These are phyloP conservation scores for Potorous gilbertii DNA, from an alignment of 2,797 vertebrate species.

Conservation along the genomic window DNA sequence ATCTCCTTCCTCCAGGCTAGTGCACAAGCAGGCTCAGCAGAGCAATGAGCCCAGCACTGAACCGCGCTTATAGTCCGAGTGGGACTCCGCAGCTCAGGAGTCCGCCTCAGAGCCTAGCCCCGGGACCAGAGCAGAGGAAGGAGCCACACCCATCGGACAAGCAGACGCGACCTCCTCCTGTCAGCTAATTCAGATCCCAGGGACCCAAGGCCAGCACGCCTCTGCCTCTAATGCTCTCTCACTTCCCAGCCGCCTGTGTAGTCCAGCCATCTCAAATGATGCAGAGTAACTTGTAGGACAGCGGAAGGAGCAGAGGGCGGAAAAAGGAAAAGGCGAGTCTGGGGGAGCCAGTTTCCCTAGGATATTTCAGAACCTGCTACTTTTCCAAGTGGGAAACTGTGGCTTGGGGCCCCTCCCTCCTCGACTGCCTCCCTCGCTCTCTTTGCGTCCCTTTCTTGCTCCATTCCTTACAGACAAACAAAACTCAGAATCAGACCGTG, in stretches of 20 bases:
- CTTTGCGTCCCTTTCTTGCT: not conserved
- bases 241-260: not conserved
- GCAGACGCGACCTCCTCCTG: not conserved
- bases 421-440: too few species aligned
- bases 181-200: not conserved
- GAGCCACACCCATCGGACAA: not conserved
- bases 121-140: not conserved
- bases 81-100: not conserved
- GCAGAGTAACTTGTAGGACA: too few species aligned
- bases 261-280: not conserved
- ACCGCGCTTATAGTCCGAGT: not conserved
- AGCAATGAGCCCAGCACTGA: not conserved
- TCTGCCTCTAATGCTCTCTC: not conserved
- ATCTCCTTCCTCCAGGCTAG: conserved; percentile 63
- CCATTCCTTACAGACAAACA: not conserved
- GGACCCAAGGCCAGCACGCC: not conserved
- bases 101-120: not conserved
- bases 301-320: not conserved
- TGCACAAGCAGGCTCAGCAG: not conserved
- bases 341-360: not conserved
- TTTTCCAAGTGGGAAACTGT: not conserved
- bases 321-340: not conserved
- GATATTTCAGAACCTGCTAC: not conserved
- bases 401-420: not conserved
- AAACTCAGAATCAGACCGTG: not conserved